Base-by-base conservation (phyloP, 2,888 invertebrate species). In the Rhopalosiphum nymphaeae region DNA sequence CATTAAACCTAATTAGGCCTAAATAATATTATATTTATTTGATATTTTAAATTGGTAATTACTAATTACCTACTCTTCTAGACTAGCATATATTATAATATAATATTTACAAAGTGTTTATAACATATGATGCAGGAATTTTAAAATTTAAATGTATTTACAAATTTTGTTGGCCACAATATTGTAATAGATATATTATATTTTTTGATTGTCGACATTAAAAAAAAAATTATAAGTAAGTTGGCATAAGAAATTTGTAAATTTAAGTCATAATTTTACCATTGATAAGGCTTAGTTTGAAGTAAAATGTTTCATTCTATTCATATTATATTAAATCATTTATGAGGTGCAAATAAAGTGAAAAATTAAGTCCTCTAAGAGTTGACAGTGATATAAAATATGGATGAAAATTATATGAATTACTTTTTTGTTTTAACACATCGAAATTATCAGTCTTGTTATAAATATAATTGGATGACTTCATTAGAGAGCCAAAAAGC, bases 371-470 rank as follows among this genome's bases (percentile, higher is more conserved):
- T 89, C 25, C 53, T 89, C 53, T 89, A 93, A 11, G 11, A 93
- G 89, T 93, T 89, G 84, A 93, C 26, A 78, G 84, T 89, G 92
- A 93, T 89, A 46, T 89, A 89, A 93, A 84, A 89, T 57, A 89
- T 46, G 67, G 49, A 93, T 89, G 89, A 78, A 90, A 89, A 90
- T 90, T 44, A 92, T 29, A 88, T 29, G 53, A 46, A 42, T 42
- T 84, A 49, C 11, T 84, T 42, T 49, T 93, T 93, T 89, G 89
- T 85, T 85, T 93, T 90, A 93, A 93, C 85, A 90, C 84, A 93
- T 93, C 21, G 57, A 93, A 93, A 93, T 93, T 57, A 93, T 93
- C 93, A 93, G 93, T 93, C 93, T 93, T 93, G 89, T 89, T 89
- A 93, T 57, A 90, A 93, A 93, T 93, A 90, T 49, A 89, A 85